Evolutionary conservation across 2,113 vertebrate species (phyloP), one percentile per base, ranked within the genome.

Genomic region (Protobothrops mucrosquamatus): DNA sequence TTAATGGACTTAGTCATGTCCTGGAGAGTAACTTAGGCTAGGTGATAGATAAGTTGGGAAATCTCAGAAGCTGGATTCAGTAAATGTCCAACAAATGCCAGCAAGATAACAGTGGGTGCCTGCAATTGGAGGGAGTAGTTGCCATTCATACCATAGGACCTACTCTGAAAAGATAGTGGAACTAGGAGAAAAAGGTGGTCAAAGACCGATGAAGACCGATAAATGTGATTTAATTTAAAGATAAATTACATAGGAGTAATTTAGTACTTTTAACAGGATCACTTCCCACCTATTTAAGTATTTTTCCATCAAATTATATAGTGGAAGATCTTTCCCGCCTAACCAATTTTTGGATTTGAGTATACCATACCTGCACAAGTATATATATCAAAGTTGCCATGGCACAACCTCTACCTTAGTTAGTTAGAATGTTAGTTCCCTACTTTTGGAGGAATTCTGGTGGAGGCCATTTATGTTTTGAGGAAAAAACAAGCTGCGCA

Each of bases 1-100:
- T 64, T 86, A 87, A 90, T 92, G 69, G 55, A 51, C 91, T 94
- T 69, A 86, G 93, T 34, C 39, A 86, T 61, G 54, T 92, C 39
- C 56, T 92, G 64, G 0, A 26, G 1, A 95, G 89, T 8, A 89
- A 94, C 88, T 59, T 88, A 57, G 87, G 43, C 14, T 92, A 94
- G 90, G 24, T 59, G 90, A 57, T 90, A 94, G 55, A 56, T 55
- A 24, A 54, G 22, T 55, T 81, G 34, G 43, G 56, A 29, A 92
- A 61, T 91, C 94, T 22, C 81, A 20, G 3, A 51, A 85, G 46
- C 57, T 86, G 93, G 15, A 57, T 94, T 61, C 34, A 87, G 20
- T 85, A 46, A 92, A 85, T 93, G 1, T 92, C 48, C 91, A 86
- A 22, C 8, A 18, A 29, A 6, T 88, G 5, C 51, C n/a, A 64